Conservation (phyloP, 1,140 invertebrate species). For the Sycobia sp. region DNA sequence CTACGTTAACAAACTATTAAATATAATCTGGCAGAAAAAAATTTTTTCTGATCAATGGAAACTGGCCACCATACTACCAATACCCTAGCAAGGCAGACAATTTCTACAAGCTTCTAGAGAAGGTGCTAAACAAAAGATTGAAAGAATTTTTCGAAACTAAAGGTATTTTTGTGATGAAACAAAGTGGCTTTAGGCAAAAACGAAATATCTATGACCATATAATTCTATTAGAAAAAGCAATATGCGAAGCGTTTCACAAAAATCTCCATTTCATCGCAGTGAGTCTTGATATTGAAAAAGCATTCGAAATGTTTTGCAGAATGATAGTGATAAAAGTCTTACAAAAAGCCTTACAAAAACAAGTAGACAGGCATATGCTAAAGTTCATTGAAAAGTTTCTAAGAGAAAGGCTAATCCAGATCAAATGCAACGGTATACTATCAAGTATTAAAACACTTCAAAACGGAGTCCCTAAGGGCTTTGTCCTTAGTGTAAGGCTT, state of each 20-base stretch:
- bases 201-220: too few relatives aligned
- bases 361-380: conserved; percentile 24
- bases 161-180: conserved; percentile 35
- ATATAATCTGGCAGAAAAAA: conserved; percentile 39
- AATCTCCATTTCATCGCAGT: conserved; percentile 38
- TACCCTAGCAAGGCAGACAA: conserved; percentile 45
- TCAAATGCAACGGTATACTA: conserved; percentile 27
- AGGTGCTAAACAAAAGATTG: too few relatives aligned
- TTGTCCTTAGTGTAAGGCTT: conserved; percentile 38
- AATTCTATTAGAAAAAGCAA: too few relatives aligned
- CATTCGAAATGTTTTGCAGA: too few relatives aligned
- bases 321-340: too few relatives aligned
- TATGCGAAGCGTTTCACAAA: conserved; percentile 38
- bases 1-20: too few relatives aligned
- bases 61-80: conserved; percentile 47
- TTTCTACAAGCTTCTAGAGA: conserved; percentile 47
- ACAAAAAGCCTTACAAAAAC: conserved; percentile 26
- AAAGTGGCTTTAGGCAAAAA: conserved; percentile 40
- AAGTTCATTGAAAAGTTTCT: conserved; percentile 34
- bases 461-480: conserved; percentile 41
- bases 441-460: too few relatives aligned
- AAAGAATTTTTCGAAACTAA: too few relatives aligned
- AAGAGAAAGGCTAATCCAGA: conserved; percentile 25
- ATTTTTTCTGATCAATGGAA: conserved; percentile 48
- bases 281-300: too few relatives aligned